Base-by-base conservation (phyloP, 2,797 vertebrate genomes). In the Chelidonichthys spinosus region DNA sequence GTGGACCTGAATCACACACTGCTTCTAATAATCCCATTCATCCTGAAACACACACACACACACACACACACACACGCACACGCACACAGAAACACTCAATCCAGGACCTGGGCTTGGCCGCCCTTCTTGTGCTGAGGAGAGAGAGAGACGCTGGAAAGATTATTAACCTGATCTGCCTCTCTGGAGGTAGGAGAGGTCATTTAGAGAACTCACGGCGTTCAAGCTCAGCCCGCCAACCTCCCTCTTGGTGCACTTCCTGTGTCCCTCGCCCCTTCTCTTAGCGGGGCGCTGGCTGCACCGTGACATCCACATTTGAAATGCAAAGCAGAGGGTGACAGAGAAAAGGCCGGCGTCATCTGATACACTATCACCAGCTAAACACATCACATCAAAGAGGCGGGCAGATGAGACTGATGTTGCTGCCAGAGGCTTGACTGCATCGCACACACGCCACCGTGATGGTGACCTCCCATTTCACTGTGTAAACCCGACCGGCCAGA, bases 341-440 rank as follows among this genome's bases (percentile, higher is more conserved):
- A 85, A 79, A 78, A 86, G 84, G 85, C 81, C 83, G 71, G 70
- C 62, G 89, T 87, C 89, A 92, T 90, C 88, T 90, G 93, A 95
- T 92, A 92, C 50, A 40, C 78, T 87, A 87, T 86, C 85, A 35
- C 87, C 79, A n/a, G 84, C 87, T 87, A 89, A 89, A 90, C 87
- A 90, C 88, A 90, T 90, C 86, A 84, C 91, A 92, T 94, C 90
- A 94, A 93, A 92, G 90, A 5, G 69, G 64, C 11, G 70, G 32
- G 55, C 53, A 63, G 79, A 82, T 77, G 72, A 74, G 75, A 82
- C 80, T 78, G 85, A 88, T 85, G 83, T 78, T 79, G 74, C 56
- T 35, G 68, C 76, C 63, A 65, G 68, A 70, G 74, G 69, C 54
- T 46, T 32, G 43, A 63, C 72, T 67, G 35, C 0, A 59, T 77